Base-by-base conservation (phyloP, 1,140 invertebrate species). In the Paramacrobiotus metropolitanus region DNA sequence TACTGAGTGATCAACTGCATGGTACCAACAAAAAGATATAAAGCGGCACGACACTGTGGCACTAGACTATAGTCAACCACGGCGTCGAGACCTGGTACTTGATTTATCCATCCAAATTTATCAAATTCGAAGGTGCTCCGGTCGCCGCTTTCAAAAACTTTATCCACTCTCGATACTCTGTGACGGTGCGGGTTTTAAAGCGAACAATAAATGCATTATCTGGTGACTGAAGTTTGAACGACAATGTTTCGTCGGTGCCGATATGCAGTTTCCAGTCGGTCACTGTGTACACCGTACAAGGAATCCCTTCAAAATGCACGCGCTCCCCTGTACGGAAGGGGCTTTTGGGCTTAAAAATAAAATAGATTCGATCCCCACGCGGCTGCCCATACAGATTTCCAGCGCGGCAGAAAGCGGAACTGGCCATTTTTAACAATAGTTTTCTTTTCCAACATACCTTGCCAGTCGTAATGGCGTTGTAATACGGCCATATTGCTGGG, bases 381-480 rank as follows among this genome's bases (percentile, higher is more conserved):
- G 24, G 48, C 48, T 15, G 48, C 48, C 48, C 48, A 55, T 4
- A 55, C 48, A 55, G 24, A 4, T 24, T 55, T 55, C 48, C 48
- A 55, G 48, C 48, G 48, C 15, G 48, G 48, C 9, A 55, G 4
- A 24, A 55, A 55, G 15, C 4, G 24, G 24, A 55, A 55, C 15
- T 24, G 48, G 15, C 24, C 24, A 24, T 55, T 55, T 24, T 55
- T 55, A 55, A 55, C 48, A 24, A 55, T 24, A 24, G 15, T 55
- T 24, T 55, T 55, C 48, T 24, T 15, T 55, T 55, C 48, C 4
- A 55, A 28, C 4, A 55, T 55, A 9, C 48, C 48, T 55, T 55
- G 48, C 48, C 48, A 55, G 48, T 55, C 48, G 48, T 55, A 55
- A 24, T 55, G 48, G 15, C 48, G 48, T 28, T 55, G 48, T 28